These are phyloP conservation scores for Cactoblastis cactorum DNA, from an alignment of 2,888 invertebrate species.

Conservation along the genomic window DNA sequence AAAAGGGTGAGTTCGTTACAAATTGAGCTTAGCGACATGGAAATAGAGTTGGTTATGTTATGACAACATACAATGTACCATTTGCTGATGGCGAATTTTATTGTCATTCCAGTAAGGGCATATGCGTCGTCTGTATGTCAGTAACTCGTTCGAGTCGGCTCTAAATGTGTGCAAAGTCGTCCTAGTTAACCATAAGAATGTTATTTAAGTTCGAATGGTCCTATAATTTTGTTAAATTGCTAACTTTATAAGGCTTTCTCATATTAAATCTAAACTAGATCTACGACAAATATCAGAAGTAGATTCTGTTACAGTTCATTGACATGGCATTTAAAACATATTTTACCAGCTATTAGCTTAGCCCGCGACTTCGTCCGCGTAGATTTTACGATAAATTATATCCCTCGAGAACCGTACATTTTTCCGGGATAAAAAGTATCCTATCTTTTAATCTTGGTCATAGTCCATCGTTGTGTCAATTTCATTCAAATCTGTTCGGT, in stretches of 20 bases:
- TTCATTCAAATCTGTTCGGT: too few species aligned
- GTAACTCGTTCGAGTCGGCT: constrained; percentile 16
- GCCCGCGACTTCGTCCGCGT: too few species aligned
- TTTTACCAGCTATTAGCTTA: too few species aligned
- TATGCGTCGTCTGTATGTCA: constrained; percentile 19
- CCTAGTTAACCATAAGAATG: not conserved
- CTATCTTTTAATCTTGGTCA: too few species aligned
- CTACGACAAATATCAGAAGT: too few species aligned
- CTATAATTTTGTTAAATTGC: not conserved
- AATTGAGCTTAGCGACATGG: constrained; percentile 13
- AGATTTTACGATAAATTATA: too few species aligned
- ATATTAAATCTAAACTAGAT: not conserved
- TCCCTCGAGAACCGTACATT: too few species aligned
- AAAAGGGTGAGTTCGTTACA: not conserved
- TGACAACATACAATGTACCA: constrained; percentile 53
- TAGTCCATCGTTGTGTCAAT: too few species aligned
- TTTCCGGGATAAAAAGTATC: too few species aligned
- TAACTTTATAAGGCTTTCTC: not conserved
- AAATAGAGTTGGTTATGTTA: constrained; percentile 22
- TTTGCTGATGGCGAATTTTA: constrained; percentile 57
- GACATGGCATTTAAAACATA: too few species aligned
- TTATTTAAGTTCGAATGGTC: not conserved
- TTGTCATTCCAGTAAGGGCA: constrained; percentile 37
- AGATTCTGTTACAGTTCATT: too few species aligned
- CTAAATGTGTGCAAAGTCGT: constrained; percentile 2